Base-by-base conservation (phyloP, 2,888 invertebrate genomes). In the Drosophila acutilabella region DNA sequence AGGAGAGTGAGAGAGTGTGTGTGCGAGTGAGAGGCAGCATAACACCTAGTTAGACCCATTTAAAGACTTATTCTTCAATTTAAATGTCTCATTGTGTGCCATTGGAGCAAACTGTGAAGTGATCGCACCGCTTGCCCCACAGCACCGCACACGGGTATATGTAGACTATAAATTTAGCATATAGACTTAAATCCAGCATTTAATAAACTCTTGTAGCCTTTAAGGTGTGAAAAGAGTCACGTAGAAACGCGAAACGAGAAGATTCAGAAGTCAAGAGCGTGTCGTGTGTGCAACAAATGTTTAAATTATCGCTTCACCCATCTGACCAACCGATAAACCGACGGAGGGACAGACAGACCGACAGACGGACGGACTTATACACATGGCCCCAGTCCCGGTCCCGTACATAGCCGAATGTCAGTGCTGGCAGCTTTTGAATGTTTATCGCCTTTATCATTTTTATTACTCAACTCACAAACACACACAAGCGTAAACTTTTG, bases 381-480 rank as follows among this genome's bases (percentile, higher is more conserved):
- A 66, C 65, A 66, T 74, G 26, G 52, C 64, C 47, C 38, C 48
- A 48, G 20, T 20, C 0, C 38, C 48, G 53, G 20, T 20, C 0
- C 38, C 48, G 53, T 30, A 41, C 48, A 11, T 36, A 40, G 48
- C 26, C 41, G 33, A 64, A 52, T 64, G 56, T 58, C 67, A 64
- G 51, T 26, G 44, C 41, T 68, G 52, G 57, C 54, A 68, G 74
- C 74, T 64, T 78, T 57, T 74, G 67, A 80, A 68, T 75, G 71
- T 81, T 81, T 81, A 81, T 81, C 87, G 78, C 72, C 81, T 80
- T 81, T 81, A 80, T 80, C 81, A 81, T 81, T 83, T 81, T 68
- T 80, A 86, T 86, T 80, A 58, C 61, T 68, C 67, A 74, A 57
- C 68, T 26, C 26, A 26, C 20, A 20, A 56, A 30, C 8, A 2